These are phyloP conservation scores for Gymnorhina tibicen DNA, from an alignment of 2,113 vertebrate genomes.

Conservation along the genomic window DNA sequence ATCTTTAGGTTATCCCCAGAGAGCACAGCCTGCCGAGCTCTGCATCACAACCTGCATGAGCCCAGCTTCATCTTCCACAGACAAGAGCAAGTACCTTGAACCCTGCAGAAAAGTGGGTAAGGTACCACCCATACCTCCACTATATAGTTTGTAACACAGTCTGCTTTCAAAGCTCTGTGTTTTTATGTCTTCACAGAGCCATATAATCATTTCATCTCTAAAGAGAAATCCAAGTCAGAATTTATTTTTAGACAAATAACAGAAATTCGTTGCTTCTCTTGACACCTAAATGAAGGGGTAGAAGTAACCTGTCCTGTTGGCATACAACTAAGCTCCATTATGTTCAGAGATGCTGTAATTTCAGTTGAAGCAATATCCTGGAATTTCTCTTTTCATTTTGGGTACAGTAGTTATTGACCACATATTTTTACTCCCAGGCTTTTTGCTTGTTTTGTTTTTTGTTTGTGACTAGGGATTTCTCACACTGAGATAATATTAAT, in stretches of 20 bases:
- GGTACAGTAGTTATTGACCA: background rate
- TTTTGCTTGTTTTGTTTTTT: background rate
- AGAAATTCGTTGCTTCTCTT: background rate
- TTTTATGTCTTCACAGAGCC: background rate
- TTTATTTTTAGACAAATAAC: background rate
- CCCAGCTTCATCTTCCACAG: background rate
- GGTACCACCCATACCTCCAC: background rate
- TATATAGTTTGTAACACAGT: rapidly evolving
- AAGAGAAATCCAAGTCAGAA: background rate
- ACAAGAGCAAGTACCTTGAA: background rate
- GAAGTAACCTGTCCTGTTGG: background rate
- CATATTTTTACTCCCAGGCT: background rate
- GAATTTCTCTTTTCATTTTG: background rate
- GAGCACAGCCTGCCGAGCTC: rapidly evolving
- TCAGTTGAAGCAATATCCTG: background rate
- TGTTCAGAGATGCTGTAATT: background rate
- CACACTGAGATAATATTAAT: background rate
- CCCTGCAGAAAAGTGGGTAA: background rate
- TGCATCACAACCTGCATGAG: background rate
- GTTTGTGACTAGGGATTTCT: background rate
- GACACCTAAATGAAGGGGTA: background rate
- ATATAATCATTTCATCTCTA: background rate
- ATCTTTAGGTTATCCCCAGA: too few species aligned
- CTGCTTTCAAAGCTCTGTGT: background rate
- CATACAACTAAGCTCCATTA: background rate